phyloP scores from a whole-genome alignment of 1,140 invertebrate genomes.

The Cylas formicarius region DNA sequence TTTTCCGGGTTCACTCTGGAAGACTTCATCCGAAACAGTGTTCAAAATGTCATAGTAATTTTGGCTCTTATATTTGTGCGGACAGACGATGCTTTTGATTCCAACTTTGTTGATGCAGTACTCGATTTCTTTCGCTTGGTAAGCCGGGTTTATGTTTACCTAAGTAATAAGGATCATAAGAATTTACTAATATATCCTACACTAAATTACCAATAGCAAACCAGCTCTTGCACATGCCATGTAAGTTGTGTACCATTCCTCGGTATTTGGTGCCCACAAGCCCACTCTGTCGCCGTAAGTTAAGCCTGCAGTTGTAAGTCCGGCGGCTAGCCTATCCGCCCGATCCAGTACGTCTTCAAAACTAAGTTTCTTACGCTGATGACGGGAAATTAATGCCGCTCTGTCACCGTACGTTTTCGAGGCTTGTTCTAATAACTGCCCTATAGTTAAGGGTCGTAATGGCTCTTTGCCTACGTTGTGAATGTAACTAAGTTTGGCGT shows the following conservation, averaged over 20 bases:
- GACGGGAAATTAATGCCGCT: slow-evolving; percentile 52
- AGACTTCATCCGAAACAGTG: slow-evolving; percentile 46
- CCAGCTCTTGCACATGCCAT: slow-evolving; percentile 75
- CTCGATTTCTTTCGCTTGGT: slow-evolving; percentile 65
- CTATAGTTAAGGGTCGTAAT: slow-evolving; percentile 52
- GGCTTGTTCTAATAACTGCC: slow-evolving; percentile 51
- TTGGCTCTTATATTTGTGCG: slow-evolving; percentile 56
- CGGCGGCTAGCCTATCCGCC: slow-evolving; percentile 72
- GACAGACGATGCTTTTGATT: slow-evolving; percentile 62
- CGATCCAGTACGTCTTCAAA: slow-evolving; percentile 57
- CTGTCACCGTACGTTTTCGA: slow-evolving; percentile 50
- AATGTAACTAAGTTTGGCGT: slow-evolving; percentile 38
- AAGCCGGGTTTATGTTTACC: slow-evolving; percentile 81
- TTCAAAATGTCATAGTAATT: slow-evolving; percentile 65
- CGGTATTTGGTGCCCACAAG: slow-evolving; percentile 80
- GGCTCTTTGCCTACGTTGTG: slow-evolving; percentile 50
- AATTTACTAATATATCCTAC: not conserved
- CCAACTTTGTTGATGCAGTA: slow-evolving; percentile 74
- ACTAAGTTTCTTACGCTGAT: slow-evolving; percentile 55
- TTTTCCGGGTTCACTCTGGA: slow-evolving; percentile 36
- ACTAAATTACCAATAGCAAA: slow-evolving; percentile 60
- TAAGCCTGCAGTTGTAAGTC: slow-evolving; percentile 68
- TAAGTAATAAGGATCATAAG: slow-evolving; percentile 34
- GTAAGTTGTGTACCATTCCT: slow-evolving; percentile 73
- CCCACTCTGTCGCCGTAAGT: slow-evolving; percentile 75